Evolutionary conservation across 2,797 vertebrate genomes (phyloP), one percentile per base, ranked within the genome.

Genomic region (Cottoperca gobio): DNA sequence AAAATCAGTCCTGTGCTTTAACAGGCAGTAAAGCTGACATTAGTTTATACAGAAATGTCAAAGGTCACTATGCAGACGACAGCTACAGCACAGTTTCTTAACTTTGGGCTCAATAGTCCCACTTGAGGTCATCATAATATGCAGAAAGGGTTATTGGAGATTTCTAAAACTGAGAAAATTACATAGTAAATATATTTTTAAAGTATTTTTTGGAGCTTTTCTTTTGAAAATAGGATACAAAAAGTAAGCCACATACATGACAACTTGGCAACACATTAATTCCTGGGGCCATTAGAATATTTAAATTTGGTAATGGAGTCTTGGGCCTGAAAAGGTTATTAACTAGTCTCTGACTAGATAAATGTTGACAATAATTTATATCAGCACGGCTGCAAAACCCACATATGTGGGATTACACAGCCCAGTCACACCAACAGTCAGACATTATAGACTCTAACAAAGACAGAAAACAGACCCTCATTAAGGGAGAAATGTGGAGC

Each of bases 401-500:
- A 23, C 31, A 46, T 31, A 45, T 17, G 46, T 49, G 58, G n/a
- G 59, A 28, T 52, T 53, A 43, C 26, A 52, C 16, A 62, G 37
- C 26, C 33, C 10, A 57, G 35, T 16, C 52, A 46, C 26, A 68
- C 50, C 66, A 39, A 60, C 28, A 42, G 49, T 28, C 53, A 57
- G 60, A 61, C 59, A 60, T 70, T 66, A 60, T 48, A 70, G 37
- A 48, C 42, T 24, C 54, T 61, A 48, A 72, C 24, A 63, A 64
- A 69, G 3, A 37, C 17, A 49, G 8, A 54, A 9, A 14, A 42
- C 50, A 35, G 59, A 53, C 6, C 39, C 5, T 88, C 85, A 79
- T 88, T 90, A 88, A 78, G 37, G 40, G 48, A 81, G 82, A 81
- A 78, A 74, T 77, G 76, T 81, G 31, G 60, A 68, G 64, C 82